Base-by-base conservation (phyloP, 2,888 invertebrate genomes). In the Harpalus rufipes region DNA sequence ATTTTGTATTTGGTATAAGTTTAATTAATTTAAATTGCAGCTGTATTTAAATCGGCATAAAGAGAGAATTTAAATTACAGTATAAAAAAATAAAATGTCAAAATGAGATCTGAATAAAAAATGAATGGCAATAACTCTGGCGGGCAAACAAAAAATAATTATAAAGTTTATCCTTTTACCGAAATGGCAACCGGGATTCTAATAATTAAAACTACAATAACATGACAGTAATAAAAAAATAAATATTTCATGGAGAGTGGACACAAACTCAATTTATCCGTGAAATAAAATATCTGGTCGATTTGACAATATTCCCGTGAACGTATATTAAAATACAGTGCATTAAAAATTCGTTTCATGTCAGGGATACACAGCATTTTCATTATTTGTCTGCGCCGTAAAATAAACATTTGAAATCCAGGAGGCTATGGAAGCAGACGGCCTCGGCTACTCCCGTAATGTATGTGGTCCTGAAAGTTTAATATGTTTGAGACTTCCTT, bases 221-320 rank as follows among this genome's bases (percentile, higher is more conserved):
- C 61, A 83, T 83, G 74, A 74, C 59, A 74, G 74, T 76, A 59
- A 83, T 83, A 83, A 59, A 83, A 74, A 83, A 74, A 83, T 83
- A 83, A 74, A 83, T 83, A 83, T 83, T 61, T 72, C 59, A 76
- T 76, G 41, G 10, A 8, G 58, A 32, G 14, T 14, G 56, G 32
- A 58, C 56, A 78, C 59, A 78, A 76, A 78, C 56, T 78, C 78
- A 78, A 78, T 78, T 78, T 39, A 44, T 8, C 78, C 58, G 78
- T 74, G 58, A 58, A 78, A 78, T 25, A 78, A 78, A 78, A 78
- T 39, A 78, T 76, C 25, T 76, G 76, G 59, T 58, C 44, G 78
- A 74, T 68, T 68, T 74, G 72, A 74, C 72, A 74, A 74, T 74
- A 44, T 74, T 44, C 72, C 7, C 44, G 68, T 14, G 25, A 68